Percentiles rank a stretch among this genome's conserved stretches.
Evolutionary conservation across 1,140 invertebrate species (phyloP).

Genomic region (Dolichoris vasculosae): DNA sequence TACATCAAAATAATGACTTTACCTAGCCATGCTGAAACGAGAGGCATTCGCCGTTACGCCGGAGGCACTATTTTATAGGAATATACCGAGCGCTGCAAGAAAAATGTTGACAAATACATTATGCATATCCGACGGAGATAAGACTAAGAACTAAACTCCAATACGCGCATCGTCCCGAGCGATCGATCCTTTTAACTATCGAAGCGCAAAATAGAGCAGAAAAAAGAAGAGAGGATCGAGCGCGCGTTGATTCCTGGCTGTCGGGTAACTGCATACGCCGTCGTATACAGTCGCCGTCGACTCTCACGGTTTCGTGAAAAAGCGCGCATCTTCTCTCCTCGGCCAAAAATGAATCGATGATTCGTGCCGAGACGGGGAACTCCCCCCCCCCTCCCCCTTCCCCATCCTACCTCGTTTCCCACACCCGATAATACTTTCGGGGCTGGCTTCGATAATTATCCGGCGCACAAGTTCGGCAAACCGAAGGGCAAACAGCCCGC

Average conservation of each 20-base stretch:
- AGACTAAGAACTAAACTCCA: no score
- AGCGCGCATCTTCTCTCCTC: neutral
- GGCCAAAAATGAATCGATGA: neutral
- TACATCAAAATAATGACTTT: neutral
- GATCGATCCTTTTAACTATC: neutral
- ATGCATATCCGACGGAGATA: neutral
- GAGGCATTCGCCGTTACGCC: neutral
- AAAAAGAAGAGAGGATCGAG: no score
- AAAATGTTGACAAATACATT: neutral
- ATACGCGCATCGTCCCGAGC: no score
- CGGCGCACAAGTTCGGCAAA: neutral
- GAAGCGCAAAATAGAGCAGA: neutral
- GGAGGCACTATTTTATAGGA: neutral
- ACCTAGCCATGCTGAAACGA: neutral
- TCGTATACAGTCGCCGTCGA: no score
- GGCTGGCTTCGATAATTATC: slow-evolving; percentile 1
- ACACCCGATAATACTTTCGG: neutral
- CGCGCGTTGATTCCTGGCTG: no score
- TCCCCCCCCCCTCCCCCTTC: neutral
- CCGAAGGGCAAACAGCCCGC: neutral
- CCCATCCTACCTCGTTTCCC: neutral
- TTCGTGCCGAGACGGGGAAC: neutral
- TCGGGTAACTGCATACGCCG: neutral
- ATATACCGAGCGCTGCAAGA: neutral
- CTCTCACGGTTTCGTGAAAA: neutral